Evolutionary conservation across 2,888 invertebrate genomes (phyloP).

Genomic region (Fragum sueziense): DNA sequence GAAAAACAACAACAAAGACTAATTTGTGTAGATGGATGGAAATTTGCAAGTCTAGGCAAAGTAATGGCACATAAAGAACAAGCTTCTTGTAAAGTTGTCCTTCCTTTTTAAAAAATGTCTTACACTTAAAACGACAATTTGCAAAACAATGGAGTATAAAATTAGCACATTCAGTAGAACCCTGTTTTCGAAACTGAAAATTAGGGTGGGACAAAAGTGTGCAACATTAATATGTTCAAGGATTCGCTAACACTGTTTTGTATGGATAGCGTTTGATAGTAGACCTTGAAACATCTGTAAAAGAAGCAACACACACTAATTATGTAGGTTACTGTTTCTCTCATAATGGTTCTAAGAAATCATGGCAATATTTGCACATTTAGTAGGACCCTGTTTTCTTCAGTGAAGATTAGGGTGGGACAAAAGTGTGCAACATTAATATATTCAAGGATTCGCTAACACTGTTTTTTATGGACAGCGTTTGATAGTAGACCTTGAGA

Average conservation of each 20-base stretch:
- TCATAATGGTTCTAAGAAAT: too few species aligned
- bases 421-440: slow-evolving; percentile 12
- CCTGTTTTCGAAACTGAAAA: background rate
- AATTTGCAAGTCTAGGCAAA: too few species aligned
- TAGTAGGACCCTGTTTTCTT: slow-evolving; percentile 3
- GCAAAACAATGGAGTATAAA: background rate
- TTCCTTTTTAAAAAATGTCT: too few species aligned
- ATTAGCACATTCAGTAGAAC: slow-evolving; percentile 11
- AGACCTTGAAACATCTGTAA: slow-evolving; percentile 74
- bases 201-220: slow-evolving; percentile 16
- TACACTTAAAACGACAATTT: background rate
- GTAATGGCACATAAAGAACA: too few species aligned
- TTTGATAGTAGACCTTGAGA: slow-evolving; percentile 77
- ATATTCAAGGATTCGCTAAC: slow-evolving; percentile 59
- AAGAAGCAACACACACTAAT: too few species aligned
- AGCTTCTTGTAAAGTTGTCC: too few species aligned
- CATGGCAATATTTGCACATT: background rate
- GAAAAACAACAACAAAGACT: too few species aligned
- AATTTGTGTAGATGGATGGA: too few species aligned
- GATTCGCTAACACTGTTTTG: slow-evolving; percentile 64
- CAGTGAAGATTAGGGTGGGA: slow-evolving; percentile 6
- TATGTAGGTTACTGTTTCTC: too few species aligned
- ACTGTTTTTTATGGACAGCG: slow-evolving; percentile 63
- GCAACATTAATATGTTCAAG: slow-evolving; percentile 31
- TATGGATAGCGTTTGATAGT: slow-evolving; percentile 75